Base-by-base conservation (phyloP, 1,140 invertebrate genomes). In the Neodiprion fabricii region DNA sequence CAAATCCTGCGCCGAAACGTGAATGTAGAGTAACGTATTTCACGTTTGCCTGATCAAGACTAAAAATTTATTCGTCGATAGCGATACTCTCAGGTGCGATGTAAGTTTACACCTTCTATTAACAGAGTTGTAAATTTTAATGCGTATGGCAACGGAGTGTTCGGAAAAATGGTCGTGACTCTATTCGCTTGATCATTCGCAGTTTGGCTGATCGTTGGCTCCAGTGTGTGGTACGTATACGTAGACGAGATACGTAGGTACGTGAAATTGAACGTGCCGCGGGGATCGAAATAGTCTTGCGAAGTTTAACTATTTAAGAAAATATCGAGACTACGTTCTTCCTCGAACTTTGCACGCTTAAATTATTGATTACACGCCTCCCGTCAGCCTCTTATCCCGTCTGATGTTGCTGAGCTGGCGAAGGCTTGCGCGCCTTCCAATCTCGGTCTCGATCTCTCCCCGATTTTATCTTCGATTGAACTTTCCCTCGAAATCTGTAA, bases 291-390 rank as follows among this genome's bases (percentile, higher is more conserved):
- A 61, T 61, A 61, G 4, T 61, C 11, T 40, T 40, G 28, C n/a
- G n/a, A 12, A 17, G 53, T 61, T 61, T 61, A 61, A 61, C 53
- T 61, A 61, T 61, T 61, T 61, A 61, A 61, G 53, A 61, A 61
- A 61, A 61, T 61, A 61, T 61, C 9, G 53, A 17, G 53, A 61
- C 53, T 61, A 61, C 53, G 53, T 61, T 61, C 28, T 40, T 61
- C 53, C 53, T 8, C 8, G 53, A 61, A 61, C 53, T 61, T 61
- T 61, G 11, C 53, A 61, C 53, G 53, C 49, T 71, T 53, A 23
- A 65, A 21, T 73, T 40, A 48, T 48, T 53, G n/a, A 53, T 48
- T n/a, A 48, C 23, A 67, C 21, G n/a, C 23, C 48, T 12, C n/a
- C 49, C 7, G 40, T 21, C 14, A 71, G 21, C 48, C 70, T 12